A percentile compares a stretch with the other conserved stretches of the same genome.
These are phyloP conservation scores for Trinectes maculatus DNA, from an alignment of 2,113 vertebrate genomes.

Conservation along the genomic window DNA sequence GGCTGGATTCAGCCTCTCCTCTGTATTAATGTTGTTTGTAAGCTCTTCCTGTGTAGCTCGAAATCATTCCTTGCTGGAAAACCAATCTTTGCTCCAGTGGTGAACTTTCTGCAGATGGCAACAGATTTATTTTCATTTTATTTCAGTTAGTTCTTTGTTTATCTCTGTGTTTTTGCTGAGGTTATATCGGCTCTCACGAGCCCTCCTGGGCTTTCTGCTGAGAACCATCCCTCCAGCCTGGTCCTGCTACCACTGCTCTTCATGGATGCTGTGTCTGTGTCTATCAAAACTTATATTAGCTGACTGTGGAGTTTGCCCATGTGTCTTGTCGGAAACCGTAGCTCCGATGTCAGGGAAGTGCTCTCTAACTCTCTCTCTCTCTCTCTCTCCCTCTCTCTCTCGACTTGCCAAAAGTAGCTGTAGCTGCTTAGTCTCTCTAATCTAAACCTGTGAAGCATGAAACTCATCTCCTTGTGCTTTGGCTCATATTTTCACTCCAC, in stretches of 20 bases:
- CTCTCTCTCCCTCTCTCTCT: neutral
- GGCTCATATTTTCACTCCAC: no score
- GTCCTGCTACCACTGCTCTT: neutral
- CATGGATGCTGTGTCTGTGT: neutral
- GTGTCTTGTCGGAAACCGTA: constrained; percentile 14
- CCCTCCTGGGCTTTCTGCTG: neutral
- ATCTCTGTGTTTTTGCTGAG: neutral
- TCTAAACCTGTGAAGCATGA: constrained; percentile 1
- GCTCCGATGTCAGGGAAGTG: neutral
- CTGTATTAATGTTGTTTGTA: neutral
- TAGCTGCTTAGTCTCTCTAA: neutral
- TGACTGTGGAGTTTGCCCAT: neutral
- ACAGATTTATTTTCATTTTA: neutral
- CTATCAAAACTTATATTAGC: neutral
- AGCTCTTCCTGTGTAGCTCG: neutral
- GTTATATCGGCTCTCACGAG: neutral
- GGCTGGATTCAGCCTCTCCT: neutral
- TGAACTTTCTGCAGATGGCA: neutral
- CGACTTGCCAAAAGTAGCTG: no score
- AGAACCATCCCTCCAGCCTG: neutral
- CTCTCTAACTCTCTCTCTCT: constrained; percentile 1
- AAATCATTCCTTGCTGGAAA: neutral
- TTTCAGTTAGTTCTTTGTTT: no score
- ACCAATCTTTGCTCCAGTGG: neutral
- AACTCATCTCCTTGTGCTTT: neutral